Conservation (phyloP, 1,140 invertebrate genomes). For the Achatina immaculata region DNA sequence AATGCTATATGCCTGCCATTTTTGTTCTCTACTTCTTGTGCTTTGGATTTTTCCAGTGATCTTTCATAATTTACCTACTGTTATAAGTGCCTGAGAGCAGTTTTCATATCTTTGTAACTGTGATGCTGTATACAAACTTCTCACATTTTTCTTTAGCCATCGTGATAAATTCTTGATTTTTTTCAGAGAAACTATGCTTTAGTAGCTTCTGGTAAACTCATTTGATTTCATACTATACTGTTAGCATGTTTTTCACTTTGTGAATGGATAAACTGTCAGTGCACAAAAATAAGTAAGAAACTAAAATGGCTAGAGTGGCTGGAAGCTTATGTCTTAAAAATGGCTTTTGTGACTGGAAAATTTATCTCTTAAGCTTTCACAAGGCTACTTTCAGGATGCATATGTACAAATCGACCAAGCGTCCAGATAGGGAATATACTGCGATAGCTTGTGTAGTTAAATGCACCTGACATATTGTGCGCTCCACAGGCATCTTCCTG, state of each 20-base stretch:
- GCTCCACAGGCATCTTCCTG: conserved; percentile 63
- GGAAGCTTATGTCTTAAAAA: neutral
- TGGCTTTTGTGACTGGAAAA: neutral
- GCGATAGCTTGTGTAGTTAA: conserved; percentile 62
- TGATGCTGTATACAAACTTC: too few relatives aligned
- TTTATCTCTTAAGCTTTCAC: neutral
- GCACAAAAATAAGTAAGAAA: neutral
- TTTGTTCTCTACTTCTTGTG: too few relatives aligned
- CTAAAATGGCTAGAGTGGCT: neutral
- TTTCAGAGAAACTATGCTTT: too few relatives aligned
- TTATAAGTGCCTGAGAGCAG: too few relatives aligned
- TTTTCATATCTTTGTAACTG: too few relatives aligned
- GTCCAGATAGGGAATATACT: conserved; percentile 66
- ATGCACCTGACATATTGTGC: conserved; percentile 67
- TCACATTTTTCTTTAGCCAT: too few relatives aligned
- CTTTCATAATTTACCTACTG: too few relatives aligned
- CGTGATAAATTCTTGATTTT: too few relatives aligned
- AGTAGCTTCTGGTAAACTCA: too few relatives aligned
- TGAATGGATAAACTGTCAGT: neutral
- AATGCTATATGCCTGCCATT: too few relatives aligned
- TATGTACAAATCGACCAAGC: conserved; percentile 50
- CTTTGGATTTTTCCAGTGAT: too few relatives aligned
- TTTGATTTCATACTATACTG: too few relatives aligned
- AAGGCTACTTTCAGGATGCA: conserved; percentile 45
- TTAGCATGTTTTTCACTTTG: neutral